A percentile compares a stretch with the other conserved stretches of the same genome.
phyloP scores from a whole-genome alignment of 2,113 vertebrate species.

The Chloropsis cyanopogon region DNA sequence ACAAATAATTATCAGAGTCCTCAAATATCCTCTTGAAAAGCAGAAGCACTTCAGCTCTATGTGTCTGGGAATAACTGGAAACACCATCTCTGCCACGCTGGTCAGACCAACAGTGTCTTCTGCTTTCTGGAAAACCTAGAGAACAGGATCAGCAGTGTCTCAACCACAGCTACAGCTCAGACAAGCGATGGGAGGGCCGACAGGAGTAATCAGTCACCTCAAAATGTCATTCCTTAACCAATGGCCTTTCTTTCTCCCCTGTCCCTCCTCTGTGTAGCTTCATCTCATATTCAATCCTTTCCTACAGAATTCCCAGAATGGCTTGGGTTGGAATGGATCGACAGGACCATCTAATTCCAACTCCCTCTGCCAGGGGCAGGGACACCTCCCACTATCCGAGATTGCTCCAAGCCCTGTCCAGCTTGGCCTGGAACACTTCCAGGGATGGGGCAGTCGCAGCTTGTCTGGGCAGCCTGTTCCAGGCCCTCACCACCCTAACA shows the following conservation, averaged over 20 bases:
- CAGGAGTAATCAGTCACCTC: not conserved
- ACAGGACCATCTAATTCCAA: not conserved
- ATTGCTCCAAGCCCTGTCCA: not conserved
- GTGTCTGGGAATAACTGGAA: not conserved
- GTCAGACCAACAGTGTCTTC: not conserved
- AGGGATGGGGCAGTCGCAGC: not conserved
- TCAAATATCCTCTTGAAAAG: not conserved
- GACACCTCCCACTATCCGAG: not conserved
- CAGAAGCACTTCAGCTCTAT: not conserved
- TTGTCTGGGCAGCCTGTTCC: not conserved
- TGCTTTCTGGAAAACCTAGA: not conserved
- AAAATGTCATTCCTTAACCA: not conserved
- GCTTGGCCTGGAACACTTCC: too few relatives aligned
- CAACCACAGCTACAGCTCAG: not conserved
- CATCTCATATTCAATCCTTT: not conserved
- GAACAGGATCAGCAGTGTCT: not conserved
- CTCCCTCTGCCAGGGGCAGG: fast-evolving
- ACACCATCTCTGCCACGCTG: not conserved
- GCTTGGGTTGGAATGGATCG: not conserved
- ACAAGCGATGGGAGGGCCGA: not conserved
- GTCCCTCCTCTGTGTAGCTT: not conserved
- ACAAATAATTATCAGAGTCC: not conserved
- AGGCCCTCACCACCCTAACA: not conserved
- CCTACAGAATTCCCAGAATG: not conserved
- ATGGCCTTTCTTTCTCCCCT: not conserved